Evolutionary conservation across 2,797 vertebrate species (phyloP).

Genomic region (Gambusia yucatana): DNA sequence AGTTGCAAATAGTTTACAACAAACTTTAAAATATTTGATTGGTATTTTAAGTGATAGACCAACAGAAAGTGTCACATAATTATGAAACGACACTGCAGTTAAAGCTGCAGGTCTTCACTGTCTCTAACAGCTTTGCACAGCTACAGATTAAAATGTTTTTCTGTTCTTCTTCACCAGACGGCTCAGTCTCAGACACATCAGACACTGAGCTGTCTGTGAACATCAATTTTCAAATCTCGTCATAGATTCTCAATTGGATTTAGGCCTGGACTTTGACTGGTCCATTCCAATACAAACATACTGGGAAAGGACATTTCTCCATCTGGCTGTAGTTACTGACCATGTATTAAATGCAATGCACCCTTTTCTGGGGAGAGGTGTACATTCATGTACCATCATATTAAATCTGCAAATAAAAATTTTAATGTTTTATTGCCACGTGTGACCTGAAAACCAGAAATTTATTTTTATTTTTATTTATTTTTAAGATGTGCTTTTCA

Average conservation of each 20-base stretch:
- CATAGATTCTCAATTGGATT: neutral
- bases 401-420: neutral
- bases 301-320: neutral
- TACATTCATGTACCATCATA: neutral
- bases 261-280: neutral
- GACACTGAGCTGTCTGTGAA: neutral
- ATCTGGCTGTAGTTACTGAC: neutral
- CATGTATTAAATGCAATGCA: neutral
- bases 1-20: neutral
- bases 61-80: neutral
- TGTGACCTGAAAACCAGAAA: neutral
- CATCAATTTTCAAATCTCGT: neutral
- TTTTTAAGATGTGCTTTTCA: neutral
- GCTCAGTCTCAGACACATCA: neutral
- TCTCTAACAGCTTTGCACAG: neutral
- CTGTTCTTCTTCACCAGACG: neutral
- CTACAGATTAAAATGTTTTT: neutral
- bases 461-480: no score
- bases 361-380: neutral
- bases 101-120: neutral
- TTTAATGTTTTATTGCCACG: neutral
- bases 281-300: neutral
- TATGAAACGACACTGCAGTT: neutral
- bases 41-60: neutral
- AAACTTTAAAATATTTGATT: neutral